Evolutionary conservation across 1,140 invertebrate species (phyloP).

Genomic region (Drosophila lini): DNA sequence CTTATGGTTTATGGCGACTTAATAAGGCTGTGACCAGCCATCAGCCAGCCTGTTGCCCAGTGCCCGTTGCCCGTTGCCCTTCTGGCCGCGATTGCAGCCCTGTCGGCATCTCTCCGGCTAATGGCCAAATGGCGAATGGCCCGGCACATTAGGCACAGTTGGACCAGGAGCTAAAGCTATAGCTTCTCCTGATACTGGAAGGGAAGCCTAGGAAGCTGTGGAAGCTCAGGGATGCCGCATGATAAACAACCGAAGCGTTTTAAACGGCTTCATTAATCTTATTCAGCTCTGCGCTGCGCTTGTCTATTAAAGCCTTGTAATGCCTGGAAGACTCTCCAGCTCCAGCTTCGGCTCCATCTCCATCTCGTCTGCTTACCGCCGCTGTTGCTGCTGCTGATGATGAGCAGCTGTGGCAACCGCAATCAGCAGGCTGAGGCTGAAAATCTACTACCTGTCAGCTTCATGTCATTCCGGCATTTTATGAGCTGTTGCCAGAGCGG

Average conservation of each 20-base stretch:
- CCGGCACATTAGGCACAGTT: conserved; percentile 65
- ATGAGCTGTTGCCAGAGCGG: conserved; percentile 63
- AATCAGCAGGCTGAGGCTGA: conserved; percentile 63
- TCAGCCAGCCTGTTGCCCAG: conserved; percentile 65
- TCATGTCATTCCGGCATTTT: conserved; percentile 77
- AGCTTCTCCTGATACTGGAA: conserved; percentile 7
- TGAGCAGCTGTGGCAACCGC: conserved; percentile 65
- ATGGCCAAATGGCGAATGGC: conserved; percentile 49
- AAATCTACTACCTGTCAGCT: conserved; percentile 79
- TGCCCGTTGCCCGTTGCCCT: conserved; percentile 55
- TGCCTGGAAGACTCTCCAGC: conserved; percentile 44
- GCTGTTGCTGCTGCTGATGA: conserved; percentile 41
- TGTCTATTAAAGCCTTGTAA: conserved; percentile 82
- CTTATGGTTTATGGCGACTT: conserved; percentile 81
- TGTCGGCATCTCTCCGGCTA: conserved; percentile 64
- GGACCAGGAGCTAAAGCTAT: conserved; percentile 22
- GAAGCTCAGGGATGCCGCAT: conserved; percentile 64
- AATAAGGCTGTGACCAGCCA: conserved; percentile 71
- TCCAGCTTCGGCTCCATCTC: conserved; percentile 4
- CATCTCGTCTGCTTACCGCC: conserved; percentile 10
- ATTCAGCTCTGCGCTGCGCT: conserved; percentile 75
- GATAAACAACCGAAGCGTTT: conserved; percentile 83
- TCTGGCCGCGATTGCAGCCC: conserved; percentile 49
- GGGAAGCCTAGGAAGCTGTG: conserved; percentile 12
- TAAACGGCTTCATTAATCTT: conserved; percentile 83